Percentiles rank a stretch among this genome's conserved stretches.
These are phyloP conservation scores for Pollenia amentaria DNA, from an alignment of 2,888 invertebrate species.

Conservation along the genomic window DNA sequence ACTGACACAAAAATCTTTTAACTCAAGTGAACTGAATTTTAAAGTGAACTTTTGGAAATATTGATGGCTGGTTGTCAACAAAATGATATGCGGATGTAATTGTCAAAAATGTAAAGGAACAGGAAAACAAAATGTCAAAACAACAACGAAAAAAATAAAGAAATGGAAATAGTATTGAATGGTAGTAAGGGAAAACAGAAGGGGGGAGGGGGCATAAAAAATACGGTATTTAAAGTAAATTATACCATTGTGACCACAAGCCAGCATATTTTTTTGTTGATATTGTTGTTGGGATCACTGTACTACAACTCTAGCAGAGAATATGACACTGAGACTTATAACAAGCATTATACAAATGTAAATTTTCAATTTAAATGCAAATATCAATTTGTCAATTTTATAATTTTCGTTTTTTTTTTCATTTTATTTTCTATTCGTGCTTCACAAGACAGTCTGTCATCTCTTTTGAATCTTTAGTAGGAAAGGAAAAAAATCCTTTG, in stretches of 20 bases:
- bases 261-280: slow-evolving; percentile 22
- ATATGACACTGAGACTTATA: slow-evolving; percentile 58
- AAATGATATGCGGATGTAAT: slow-evolving; percentile 73
- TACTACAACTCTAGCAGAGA: not conserved
- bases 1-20: slow-evolving; percentile 24
- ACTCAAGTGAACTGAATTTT: not conserved
- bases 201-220: slow-evolving; percentile 71
- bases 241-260: slow-evolving; percentile 83
- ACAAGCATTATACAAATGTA: slow-evolving; percentile 82
- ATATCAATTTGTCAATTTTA: slow-evolving; percentile 85
- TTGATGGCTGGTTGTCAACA: slow-evolving; percentile 72
- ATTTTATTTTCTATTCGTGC: slow-evolving; percentile 7
- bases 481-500: not conserved
- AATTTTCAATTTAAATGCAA: slow-evolving; percentile 85
- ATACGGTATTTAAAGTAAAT: slow-evolving; percentile 84
- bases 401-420: slow-evolving; percentile 49
- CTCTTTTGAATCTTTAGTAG: slow-evolving; percentile 1
- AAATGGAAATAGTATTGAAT: slow-evolving; percentile 26
- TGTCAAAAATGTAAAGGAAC: slow-evolving; percentile 66
- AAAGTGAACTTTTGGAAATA: slow-evolving; percentile 45
- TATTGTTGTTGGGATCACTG: not conserved
- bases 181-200: not conserved
- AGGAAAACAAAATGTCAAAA: slow-evolving; percentile 74
- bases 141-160: slow-evolving; percentile 43
- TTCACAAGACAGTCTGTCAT: slow-evolving; percentile 10